phyloP scores from a whole-genome alignment of 1,140 invertebrate genomes.

The Hycleus cichorii region DNA sequence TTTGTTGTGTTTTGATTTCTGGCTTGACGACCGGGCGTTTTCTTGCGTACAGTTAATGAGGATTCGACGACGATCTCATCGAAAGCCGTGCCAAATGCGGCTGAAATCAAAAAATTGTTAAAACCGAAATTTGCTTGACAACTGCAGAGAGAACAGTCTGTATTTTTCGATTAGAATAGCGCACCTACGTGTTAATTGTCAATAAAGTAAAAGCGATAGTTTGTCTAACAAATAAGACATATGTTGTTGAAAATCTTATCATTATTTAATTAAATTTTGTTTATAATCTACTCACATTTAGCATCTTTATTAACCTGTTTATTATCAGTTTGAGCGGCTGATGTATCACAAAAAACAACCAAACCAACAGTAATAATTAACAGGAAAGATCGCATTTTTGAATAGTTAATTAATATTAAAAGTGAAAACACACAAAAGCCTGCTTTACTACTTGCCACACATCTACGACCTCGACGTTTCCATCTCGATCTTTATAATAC shows the following conservation, averaged over 20 bases:
- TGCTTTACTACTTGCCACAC: conserved; percentile 14
- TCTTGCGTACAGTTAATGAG: conserved; percentile 25
- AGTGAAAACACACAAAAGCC: conserved; percentile 10
- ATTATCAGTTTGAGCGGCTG: conserved; percentile 13
- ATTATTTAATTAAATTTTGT: too few relatives aligned
- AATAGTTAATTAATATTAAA: not conserved
- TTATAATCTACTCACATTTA: conserved; percentile 22
- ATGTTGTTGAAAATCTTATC: too few relatives aligned
- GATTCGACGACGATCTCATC: conserved; percentile 33
- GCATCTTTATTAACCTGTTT: conserved; percentile 18
- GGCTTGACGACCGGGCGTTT: conserved; percentile 20
- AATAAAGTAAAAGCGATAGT: too few relatives aligned
- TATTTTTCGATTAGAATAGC: too few relatives aligned
- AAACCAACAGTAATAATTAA: conserved; percentile 1
- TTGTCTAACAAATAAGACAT: too few relatives aligned
- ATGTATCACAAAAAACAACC: conserved; percentile 4
- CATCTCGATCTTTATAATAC: conserved; percentile 2
- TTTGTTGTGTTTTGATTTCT: conserved; percentile 13
- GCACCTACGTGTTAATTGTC: too few relatives aligned
- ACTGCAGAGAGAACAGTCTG: too few relatives aligned
- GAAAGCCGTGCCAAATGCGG: conserved; percentile 29
- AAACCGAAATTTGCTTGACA: too few relatives aligned
- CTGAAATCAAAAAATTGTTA: conserved; percentile 3
- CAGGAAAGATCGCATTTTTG: conserved; percentile 10
- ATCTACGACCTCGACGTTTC: conserved; percentile 16